Evolutionary conservation across 2,888 invertebrate genomes (phyloP).

Genomic region (Nysson spinosus): DNA sequence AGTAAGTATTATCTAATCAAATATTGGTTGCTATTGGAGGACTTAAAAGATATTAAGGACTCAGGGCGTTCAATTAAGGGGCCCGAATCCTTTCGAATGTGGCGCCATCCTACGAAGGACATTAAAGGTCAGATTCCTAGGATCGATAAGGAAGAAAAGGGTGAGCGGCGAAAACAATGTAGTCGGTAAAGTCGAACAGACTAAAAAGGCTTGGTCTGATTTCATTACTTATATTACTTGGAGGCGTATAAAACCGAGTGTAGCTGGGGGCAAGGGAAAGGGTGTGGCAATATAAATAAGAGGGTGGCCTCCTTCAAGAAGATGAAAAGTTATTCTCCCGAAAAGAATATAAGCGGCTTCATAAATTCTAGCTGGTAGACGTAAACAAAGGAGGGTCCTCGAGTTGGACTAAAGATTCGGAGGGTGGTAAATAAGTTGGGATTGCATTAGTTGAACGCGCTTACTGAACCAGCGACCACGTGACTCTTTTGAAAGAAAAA

Average conservation of each 20-base stretch:
- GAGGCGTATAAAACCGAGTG: conserved; percentile 40
- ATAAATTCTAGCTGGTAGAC: conserved; percentile 59
- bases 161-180: too few species aligned
- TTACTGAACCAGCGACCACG: not conserved
- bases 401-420: conserved; percentile 2
- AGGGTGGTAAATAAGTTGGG: conserved; percentile 14
- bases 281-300: conserved; percentile 54
- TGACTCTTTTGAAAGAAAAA: too few species aligned
- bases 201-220: conserved; percentile 15
- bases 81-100: conserved; percentile 43
- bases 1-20: too few species aligned
- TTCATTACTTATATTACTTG: conserved; percentile 48
- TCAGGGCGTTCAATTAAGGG: too few species aligned
- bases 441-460: conserved; percentile 63
- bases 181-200: conserved; percentile 46
- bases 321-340: conserved; percentile 67
- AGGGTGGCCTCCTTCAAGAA: conserved; percentile 52
- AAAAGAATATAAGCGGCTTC: conserved; percentile 54
- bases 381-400: conserved; percentile 60
- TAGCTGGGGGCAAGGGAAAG: conserved; percentile 20
- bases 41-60: too few species aligned
- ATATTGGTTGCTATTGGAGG: too few species aligned
- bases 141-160: conserved; percentile 53
- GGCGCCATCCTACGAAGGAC: conserved; percentile 66
- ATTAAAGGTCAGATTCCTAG: conserved; percentile 47